Base-by-base conservation (phyloP, 2,113 vertebrate species). In the Chascanopsetta lugubris region DNA sequence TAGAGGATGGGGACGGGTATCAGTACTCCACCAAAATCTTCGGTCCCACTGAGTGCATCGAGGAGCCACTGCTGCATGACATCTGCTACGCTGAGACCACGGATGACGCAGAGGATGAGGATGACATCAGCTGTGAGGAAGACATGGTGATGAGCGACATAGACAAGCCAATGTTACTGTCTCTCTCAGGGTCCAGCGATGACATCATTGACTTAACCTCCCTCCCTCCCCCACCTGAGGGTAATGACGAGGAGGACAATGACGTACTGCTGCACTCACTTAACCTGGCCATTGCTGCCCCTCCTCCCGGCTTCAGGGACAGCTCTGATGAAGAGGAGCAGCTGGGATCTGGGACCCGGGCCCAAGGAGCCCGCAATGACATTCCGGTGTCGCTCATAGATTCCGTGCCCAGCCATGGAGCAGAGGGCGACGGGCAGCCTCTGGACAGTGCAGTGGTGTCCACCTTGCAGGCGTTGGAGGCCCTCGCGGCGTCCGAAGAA, bases 161-260 rank as follows among this genome's bases (percentile, higher is more conserved):
- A 67, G 94, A 90, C 84, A 95, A 94, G 87, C 93, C 94, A 1
- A 74, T 93, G 70, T 91, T 98, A 59, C 95, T 98, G 62, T 95
- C 90, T 15, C 92, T 99, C 68, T 98, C 97, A 1, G 97, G 95
- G 63, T 99, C 97, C 58, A 98, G 94, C 2, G 97, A 98, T 75
- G 97, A 99, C 88, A 99, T 99, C 88, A 99, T 99, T 55, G 97
- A 99, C 87, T 91, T 99, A 77, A 99, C 97, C 13, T 96, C 95
- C 50, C 95, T 99, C 61, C 97, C 97, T 57, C 97, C 97, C n/a
- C 97, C 96, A n/a, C 96, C 96, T 0, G 97, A 98, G 90, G 95
- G 95, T 2, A 94, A 95, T 53, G 94, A 96, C 7, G 95, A 96
- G 58, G 97, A 98, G 88, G 91, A 93, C 82, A 96, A 94, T 56